Conservation (phyloP, 2,113 vertebrate genomes). For the Trochalopteron elliotii region DNA sequence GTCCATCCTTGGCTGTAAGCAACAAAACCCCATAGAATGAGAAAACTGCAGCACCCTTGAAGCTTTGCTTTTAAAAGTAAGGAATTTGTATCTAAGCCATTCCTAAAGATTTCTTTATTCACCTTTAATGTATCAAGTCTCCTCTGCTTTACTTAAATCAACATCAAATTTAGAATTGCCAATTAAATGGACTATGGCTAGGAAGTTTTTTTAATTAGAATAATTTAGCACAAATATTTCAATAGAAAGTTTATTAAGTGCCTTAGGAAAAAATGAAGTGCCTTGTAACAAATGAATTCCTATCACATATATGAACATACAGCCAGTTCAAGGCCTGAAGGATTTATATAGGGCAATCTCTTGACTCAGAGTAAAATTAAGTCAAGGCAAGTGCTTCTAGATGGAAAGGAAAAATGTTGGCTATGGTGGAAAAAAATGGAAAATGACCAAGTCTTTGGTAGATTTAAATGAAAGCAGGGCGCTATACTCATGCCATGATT, state of each 20-base stretch:
- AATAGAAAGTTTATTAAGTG: slow-evolving; percentile 11
- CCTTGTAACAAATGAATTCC: background rate
- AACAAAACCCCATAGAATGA: background rate
- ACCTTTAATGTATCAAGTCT: background rate
- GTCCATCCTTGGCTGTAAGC: background rate
- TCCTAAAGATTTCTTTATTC: background rate
- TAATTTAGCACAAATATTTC: slow-evolving; percentile 6
- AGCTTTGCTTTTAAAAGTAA: background rate
- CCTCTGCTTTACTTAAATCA: background rate
- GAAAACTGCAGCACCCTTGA: background rate
- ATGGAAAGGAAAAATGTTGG: background rate
- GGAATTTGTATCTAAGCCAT: background rate
- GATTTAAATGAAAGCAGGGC: background rate
- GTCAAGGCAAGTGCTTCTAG: background rate
- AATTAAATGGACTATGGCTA: background rate
- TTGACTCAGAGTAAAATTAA: background rate
- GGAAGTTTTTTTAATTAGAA: background rate
- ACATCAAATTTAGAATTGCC: background rate
- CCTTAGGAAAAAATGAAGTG: background rate
- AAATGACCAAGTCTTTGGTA: background rate
- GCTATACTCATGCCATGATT: background rate
- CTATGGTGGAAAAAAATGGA: background rate
- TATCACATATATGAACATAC: background rate
- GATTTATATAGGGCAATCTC: background rate
- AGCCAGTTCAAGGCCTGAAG: background rate